phyloP scores from a whole-genome alignment of 2,888 invertebrate genomes.

The Frankliniella intonsa region DNA sequence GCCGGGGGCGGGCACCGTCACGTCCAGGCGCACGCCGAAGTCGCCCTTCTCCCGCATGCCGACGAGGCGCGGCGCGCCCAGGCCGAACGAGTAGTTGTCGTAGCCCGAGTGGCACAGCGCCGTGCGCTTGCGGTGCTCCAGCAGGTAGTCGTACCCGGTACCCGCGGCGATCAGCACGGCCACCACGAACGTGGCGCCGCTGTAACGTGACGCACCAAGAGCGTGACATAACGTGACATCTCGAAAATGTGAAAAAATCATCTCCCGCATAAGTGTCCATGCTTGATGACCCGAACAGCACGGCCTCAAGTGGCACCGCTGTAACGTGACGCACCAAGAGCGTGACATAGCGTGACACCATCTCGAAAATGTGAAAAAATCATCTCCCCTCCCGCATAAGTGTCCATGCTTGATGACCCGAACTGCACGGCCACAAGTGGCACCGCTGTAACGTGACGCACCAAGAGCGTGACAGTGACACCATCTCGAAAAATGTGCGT shows the following conservation, averaged over 20 bases:
- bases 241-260: too few relatives aligned
- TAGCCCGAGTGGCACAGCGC: not conserved
- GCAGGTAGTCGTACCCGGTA: conserved; percentile 61
- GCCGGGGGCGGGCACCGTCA: not conserved
- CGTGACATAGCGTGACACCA: too few relatives aligned
- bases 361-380: too few relatives aligned
- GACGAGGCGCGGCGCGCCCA: conserved; percentile 11
- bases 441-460: conserved; percentile 49
- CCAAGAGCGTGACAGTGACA: too few relatives aligned
- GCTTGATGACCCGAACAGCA: too few relatives aligned
- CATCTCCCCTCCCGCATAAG: too few relatives aligned
- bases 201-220: conserved; percentile 42
- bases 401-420: too few relatives aligned
- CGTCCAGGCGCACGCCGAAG: conserved; percentile 11
- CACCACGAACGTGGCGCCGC: conserved; percentile 53
- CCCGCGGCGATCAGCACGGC: conserved; percentile 58
- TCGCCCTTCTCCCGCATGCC: conserved; percentile 11
- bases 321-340: conserved; percentile 36
- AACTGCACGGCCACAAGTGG: conserved; percentile 56
- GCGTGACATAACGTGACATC: too few relatives aligned
- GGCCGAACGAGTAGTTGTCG: not conserved
- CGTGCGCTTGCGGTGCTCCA: conserved; percentile 36
- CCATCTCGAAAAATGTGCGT: too few relatives aligned
- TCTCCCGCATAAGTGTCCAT: too few relatives aligned
- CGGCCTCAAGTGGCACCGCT: conserved; percentile 55